These are phyloP conservation scores for Netelia inedita DNA, from an alignment of 2,888 invertebrate genomes.

Conservation along the genomic window DNA sequence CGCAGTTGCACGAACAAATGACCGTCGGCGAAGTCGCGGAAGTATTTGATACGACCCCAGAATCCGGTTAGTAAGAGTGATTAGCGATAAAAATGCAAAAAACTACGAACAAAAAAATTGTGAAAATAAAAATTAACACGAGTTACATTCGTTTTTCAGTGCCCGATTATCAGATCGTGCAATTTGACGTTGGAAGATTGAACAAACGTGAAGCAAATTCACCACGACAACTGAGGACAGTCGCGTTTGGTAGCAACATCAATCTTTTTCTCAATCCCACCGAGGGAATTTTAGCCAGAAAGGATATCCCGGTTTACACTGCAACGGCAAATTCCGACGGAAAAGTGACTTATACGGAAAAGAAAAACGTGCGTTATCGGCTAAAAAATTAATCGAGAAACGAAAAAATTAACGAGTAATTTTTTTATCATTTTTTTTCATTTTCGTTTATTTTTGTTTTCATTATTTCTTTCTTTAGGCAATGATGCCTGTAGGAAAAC, in stretches of 20 bases:
- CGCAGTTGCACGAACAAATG: slow-evolving; percentile 29
- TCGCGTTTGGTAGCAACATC: slow-evolving; percentile 28
- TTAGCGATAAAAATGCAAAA: not conserved
- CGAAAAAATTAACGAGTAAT: not conserved
- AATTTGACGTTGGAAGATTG: slow-evolving; percentile 27
- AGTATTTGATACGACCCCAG: slow-evolving; percentile 24
- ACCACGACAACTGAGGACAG: slow-evolving; percentile 17
- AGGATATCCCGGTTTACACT: slow-evolving; percentile 31
- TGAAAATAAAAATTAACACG: not conserved
- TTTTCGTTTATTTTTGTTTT: not conserved
- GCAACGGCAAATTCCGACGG: slow-evolving; percentile 6
- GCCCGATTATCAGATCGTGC: slow-evolving; percentile 46
- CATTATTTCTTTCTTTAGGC: slow-evolving; percentile 29
- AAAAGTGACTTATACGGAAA: slow-evolving; percentile 8
- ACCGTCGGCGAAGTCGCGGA: slow-evolving; percentile 27
- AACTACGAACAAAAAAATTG: not conserved
- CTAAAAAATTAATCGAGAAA: not conserved
- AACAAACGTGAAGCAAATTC: slow-evolving; percentile 20
- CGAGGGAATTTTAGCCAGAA: slow-evolving; percentile 43
- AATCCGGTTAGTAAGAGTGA: slow-evolving; percentile 20
- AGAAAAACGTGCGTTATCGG: slow-evolving; percentile 27
- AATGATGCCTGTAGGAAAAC: slow-evolving; percentile 23
- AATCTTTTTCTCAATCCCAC: slow-evolving; percentile 38
- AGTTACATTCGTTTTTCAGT: slow-evolving; percentile 15
- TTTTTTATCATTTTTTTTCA: not conserved